These are phyloP conservation scores for Trichosurus vulpecula DNA, from an alignment of 2,797 vertebrate genomes.

Conservation along the genomic window DNA sequence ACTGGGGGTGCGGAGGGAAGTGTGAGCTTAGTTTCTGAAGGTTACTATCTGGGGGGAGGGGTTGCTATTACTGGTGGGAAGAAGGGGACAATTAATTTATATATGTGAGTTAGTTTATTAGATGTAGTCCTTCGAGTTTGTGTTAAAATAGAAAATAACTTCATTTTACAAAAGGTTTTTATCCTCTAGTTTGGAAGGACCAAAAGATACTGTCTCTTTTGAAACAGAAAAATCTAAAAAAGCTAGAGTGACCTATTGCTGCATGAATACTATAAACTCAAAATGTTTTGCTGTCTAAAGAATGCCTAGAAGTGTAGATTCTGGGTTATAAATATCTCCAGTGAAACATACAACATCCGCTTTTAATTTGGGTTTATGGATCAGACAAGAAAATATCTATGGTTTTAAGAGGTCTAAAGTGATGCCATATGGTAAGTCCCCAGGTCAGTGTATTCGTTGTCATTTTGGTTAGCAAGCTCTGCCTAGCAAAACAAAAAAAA, in stretches of 20 bases:
- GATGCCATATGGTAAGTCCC: conserved; percentile 58
- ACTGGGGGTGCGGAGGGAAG: not conserved
- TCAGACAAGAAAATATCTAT: conserved; percentile 64
- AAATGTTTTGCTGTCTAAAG: conserved; percentile 33
- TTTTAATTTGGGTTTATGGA: conserved; percentile 71
- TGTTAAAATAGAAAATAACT: conserved; percentile 38
- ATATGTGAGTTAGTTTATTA: not conserved
- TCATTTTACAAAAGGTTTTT: conserved; percentile 52
- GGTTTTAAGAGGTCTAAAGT: conserved; percentile 60
- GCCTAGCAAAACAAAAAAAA: conserved; percentile 59
- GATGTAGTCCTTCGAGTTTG: not conserved
- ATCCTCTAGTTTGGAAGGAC: conserved; percentile 58
- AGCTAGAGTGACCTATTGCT: conserved; percentile 37
- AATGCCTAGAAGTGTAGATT: conserved; percentile 39
- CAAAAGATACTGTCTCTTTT: conserved; percentile 48
- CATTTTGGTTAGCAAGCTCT: conserved; percentile 64
- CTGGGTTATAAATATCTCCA: conserved; percentile 59
- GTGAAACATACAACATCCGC: conserved; percentile 50
- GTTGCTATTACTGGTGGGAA: not conserved
- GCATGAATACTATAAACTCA: conserved; percentile 32
- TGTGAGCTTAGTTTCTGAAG: not conserved
- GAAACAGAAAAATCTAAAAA: conserved; percentile 56
- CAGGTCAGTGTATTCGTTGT: conserved; percentile 63
- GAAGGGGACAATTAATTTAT: conserved; percentile 1
- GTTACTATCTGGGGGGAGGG: not conserved